Percentiles rank a stretch among this genome's conserved stretches.
Evolutionary conservation across 2,113 vertebrate genomes (phyloP).

Genomic region (Rutilus rutilus): DNA sequence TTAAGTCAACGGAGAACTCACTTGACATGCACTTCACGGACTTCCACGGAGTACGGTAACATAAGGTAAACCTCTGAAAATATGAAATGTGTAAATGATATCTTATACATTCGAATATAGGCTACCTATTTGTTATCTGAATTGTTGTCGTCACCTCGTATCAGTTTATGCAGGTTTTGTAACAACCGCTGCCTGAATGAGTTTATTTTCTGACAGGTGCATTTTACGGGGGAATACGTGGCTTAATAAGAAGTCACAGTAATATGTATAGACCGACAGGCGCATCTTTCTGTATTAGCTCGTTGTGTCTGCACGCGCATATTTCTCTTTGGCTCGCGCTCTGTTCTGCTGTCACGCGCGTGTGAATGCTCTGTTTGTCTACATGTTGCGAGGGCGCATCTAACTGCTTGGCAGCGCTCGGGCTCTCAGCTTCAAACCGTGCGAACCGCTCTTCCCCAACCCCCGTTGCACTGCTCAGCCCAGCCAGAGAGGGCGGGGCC

Average conservation of each 20-base stretch:
- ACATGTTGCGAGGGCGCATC: slow-evolving; percentile 11
- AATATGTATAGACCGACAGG: neutral
- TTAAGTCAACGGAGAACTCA: slow-evolving; percentile 46
- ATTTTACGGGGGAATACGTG: neutral
- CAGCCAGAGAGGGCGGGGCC: slow-evolving; percentile 55
- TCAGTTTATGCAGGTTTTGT: neutral
- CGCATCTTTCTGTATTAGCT: neutral
- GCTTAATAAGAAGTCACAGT: neutral
- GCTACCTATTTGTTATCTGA: neutral
- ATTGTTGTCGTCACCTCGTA: neutral
- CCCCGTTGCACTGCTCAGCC: slow-evolving; percentile 48
- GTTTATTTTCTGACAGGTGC: slow-evolving; percentile 13
- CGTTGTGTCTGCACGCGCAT: neutral
- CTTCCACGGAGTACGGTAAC: slow-evolving; percentile 53
- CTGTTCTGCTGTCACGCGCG: slow-evolving; percentile 14
- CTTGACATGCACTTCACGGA: slow-evolving; percentile 49
- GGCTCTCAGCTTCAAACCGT: neutral
- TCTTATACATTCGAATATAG: neutral
- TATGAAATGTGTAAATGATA: neutral
- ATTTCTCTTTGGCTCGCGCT: slow-evolving; percentile 1
- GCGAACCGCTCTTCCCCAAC: slow-evolving; percentile 22
- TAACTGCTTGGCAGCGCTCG: neutral
- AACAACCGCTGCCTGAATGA: neutral
- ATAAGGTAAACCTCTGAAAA: slow-evolving; percentile 54
- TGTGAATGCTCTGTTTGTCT: slow-evolving; percentile 21